phyloP scores from a whole-genome alignment of 2,113 vertebrate genomes.

The Lamprotornis superbus region DNA sequence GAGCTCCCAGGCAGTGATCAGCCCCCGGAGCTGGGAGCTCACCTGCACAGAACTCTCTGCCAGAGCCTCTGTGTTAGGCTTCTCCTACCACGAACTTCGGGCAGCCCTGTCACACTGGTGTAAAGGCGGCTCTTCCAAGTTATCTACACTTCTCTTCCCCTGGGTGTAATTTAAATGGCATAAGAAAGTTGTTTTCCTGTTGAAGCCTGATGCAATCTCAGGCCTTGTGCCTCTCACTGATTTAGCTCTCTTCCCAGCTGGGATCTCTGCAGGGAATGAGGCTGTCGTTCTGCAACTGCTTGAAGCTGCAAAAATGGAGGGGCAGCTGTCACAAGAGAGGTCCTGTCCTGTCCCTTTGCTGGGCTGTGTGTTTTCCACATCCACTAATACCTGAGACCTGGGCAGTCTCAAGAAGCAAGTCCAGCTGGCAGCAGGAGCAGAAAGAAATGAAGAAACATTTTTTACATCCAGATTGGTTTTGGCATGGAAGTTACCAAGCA shows the following conservation, averaged over 20 bases:
- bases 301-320: background rate
- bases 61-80: background rate
- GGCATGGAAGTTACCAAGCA: background rate
- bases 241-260: background rate
- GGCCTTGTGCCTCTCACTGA: background rate
- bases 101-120: background rate
- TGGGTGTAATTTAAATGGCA: background rate
- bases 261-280: background rate
- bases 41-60: accelerated
- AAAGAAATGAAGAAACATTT: background rate
- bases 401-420: background rate
- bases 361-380: background rate
- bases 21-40: accelerated
- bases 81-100: accelerated
- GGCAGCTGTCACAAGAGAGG: background rate
- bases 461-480: background rate
- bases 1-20: background rate
- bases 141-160: background rate
- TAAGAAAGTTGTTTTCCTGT: background rate
- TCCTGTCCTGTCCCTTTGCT: background rate
- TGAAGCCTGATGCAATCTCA: background rate
- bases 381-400: background rate
- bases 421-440: background rate
- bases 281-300: background rate
- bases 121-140: background rate